Conservation (phyloP, 2,113 vertebrate species). For the Gymnobelideus leadbeateri region DNA sequence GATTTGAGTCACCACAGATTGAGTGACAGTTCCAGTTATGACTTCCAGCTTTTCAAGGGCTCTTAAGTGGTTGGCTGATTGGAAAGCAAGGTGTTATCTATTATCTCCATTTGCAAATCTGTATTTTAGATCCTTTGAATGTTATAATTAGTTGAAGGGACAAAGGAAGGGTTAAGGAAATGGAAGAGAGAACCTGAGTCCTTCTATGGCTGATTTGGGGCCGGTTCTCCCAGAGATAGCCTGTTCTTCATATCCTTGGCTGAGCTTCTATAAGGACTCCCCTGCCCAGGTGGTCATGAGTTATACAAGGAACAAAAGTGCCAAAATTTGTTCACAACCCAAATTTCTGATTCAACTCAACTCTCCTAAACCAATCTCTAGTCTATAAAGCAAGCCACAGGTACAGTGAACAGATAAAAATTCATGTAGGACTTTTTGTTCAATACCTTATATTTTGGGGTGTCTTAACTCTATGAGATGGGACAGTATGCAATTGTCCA, state of each 20-base stretch:
- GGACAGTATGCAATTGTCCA: neutral
- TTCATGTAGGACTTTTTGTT: neutral
- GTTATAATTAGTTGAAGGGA: neutral
- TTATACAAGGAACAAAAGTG: neutral
- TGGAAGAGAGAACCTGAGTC: neutral
- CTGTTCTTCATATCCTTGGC: too few species aligned
- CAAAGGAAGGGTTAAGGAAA: neutral
- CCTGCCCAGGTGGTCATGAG: neutral
- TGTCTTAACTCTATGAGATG: neutral
- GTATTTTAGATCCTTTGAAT: neutral
- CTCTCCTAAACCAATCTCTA: neutral
- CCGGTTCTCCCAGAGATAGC: neutral
- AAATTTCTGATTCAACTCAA: neutral
- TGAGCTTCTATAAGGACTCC: neutral
- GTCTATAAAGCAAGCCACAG: neutral
- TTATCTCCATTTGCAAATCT: neutral
- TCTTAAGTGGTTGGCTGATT: neutral
- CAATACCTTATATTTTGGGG: neutral
- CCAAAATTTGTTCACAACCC: neutral
- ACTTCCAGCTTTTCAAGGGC: neutral
- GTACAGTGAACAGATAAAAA: neutral
- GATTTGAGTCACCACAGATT: neutral
- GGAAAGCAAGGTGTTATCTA: neutral
- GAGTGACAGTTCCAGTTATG: neutral
- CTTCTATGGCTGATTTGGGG: neutral